These are phyloP conservation scores for Pseudomyrmex dendroicus DNA, from an alignment of 1,140 invertebrate genomes.

Conservation along the genomic window DNA sequence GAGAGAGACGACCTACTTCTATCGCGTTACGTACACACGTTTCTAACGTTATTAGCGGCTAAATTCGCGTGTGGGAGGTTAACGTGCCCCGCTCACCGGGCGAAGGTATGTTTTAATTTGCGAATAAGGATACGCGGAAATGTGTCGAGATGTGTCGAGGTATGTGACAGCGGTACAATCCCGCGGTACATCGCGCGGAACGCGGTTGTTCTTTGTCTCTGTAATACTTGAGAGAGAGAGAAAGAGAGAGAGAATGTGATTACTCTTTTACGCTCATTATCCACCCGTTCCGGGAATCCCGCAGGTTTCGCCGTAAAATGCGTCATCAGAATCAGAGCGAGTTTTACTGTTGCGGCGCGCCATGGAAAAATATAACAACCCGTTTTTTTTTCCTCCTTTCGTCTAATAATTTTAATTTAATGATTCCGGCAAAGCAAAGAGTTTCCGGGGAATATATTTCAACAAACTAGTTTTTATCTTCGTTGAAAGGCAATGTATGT, in stretches of 20 bases:
- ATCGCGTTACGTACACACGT: not conserved
- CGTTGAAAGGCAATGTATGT: not conserved
- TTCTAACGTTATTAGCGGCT: not conserved
- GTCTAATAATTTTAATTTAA: slow-evolving; percentile 35
- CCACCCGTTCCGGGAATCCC: slow-evolving; percentile 42
- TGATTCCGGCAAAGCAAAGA: slow-evolving; percentile 9
- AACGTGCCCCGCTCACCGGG: not conserved
- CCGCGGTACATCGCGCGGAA: slow-evolving; percentile 6
- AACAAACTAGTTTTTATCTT: slow-evolving; percentile 19
- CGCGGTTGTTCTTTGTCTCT: slow-evolving; percentile 42
- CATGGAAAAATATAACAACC: slow-evolving; percentile 44
- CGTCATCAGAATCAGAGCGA: slow-evolving; percentile 46
- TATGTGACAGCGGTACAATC: slow-evolving; percentile 28
- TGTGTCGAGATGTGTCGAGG: slow-evolving; percentile 12
- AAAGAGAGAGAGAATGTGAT: slow-evolving; percentile 11
- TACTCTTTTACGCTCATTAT: slow-evolving; percentile 50
- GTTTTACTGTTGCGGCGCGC: slow-evolving; percentile 11
- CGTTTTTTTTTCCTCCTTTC: slow-evolving; percentile 21
- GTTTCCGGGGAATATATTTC: slow-evolving; percentile 21
- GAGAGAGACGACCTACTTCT: not conserved
- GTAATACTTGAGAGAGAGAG: slow-evolving; percentile 14
- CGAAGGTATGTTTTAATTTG: slow-evolving; percentile 43
- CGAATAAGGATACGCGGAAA: slow-evolving; percentile 17
- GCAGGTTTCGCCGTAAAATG: slow-evolving; percentile 53
- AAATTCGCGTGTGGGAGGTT: slow-evolving; percentile 7